These are phyloP conservation scores for rabbit (Oryctolagus cuniculus) DNA, from an alignment of 2,113 vertebrate genomes.

Conservation along the genomic window mOryCun1.1 NC_091441.1:79999501-80000000, in stretches of 20 bases:
- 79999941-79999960: background rate
- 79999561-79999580: background rate
- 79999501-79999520: background rate
- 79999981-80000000: background rate
- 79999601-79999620: background rate
- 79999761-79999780: background rate
- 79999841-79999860: background rate
- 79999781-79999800: background rate
- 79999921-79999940: background rate
- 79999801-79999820: background rate
- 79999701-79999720: background rate
- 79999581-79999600: background rate
- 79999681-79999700: background rate
- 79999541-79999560: background rate
- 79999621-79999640: background rate
- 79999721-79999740: background rate
- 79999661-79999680: background rate
- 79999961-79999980: background rate
- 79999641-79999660: background rate
- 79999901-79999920: constrained; percentile 19
- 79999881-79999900: background rate
- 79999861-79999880: background rate
- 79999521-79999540: background rate
- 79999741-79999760: background rate
- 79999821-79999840: background rate